Evolutionary conservation across 30 jellyfish, hydroid and myxozoan species (phyloP).

Genomic region (Phacellophora camtschatica): DNA sequence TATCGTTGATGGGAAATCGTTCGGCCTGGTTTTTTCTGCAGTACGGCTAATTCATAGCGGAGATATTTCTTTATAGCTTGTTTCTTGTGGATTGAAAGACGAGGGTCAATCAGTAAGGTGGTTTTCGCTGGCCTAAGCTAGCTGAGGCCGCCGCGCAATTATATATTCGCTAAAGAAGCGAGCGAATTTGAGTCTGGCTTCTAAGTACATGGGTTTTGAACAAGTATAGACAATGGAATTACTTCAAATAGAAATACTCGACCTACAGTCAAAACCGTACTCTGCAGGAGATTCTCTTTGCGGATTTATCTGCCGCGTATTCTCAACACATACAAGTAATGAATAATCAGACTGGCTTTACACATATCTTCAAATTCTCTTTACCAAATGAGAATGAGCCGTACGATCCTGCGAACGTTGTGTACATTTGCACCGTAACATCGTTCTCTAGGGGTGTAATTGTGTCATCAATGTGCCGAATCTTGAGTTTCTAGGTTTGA

Average conservation of each 20-base stretch:
- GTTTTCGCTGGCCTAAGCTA: neutral
- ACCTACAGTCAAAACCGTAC: conserved; percentile 80
- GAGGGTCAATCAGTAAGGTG: too few species aligned
- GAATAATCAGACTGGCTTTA: neutral
- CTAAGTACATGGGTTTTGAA: conserved; percentile 12
- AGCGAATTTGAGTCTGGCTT: conserved; percentile 46
- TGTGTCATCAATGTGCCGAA: too few species aligned
- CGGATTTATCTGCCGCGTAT: conserved; percentile 75
- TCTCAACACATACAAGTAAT: conserved; percentile 9
- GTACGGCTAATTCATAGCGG: too few species aligned
- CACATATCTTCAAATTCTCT: neutral
- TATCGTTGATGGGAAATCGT: too few species aligned
- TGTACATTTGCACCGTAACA: too few species aligned
- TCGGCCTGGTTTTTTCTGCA: too few species aligned
- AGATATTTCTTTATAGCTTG: too few species aligned
- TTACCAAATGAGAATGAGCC: too few species aligned
- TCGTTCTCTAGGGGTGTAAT: too few species aligned
- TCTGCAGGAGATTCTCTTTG: conserved; percentile 75
- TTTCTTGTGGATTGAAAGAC: too few species aligned
- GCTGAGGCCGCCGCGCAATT: conserved; percentile 12
- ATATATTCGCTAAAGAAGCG: conserved; percentile 27
- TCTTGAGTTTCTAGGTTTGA: conserved; percentile 47
- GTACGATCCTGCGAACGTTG: too few species aligned
- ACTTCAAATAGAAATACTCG: conserved; percentile 60
- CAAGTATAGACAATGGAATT: conserved; percentile 63